These are phyloP conservation scores for Leptinotarsa texana DNA, from an alignment of 1,140 invertebrate genomes.

Conservation along the genomic window DNA sequence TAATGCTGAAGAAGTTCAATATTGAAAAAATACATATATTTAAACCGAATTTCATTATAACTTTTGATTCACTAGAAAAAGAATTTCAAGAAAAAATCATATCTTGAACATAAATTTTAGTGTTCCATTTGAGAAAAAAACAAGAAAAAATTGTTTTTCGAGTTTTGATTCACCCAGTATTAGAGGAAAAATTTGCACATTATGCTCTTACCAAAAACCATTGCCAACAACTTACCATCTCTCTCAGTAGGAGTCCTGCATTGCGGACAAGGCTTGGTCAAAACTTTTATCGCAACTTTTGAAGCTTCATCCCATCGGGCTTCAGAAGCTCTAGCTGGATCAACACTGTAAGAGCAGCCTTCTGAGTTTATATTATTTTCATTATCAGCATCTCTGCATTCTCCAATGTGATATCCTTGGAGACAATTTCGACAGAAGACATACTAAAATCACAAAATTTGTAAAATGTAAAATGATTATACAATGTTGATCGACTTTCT, in stretches of 20 bases:
- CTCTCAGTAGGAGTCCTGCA: slow-evolving; percentile 85
- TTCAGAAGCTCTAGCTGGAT: slow-evolving; percentile 61
- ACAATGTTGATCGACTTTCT: too few relatives aligned
- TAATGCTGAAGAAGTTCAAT: too few relatives aligned
- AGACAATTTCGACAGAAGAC: slow-evolving; percentile 82
- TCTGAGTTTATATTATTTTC: slow-evolving; percentile 48
- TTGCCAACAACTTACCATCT: slow-evolving; percentile 62
- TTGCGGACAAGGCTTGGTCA: slow-evolving; percentile 86
- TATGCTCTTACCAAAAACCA: too few relatives aligned
- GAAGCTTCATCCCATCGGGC: slow-evolving; percentile 75
- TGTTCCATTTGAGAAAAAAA: too few relatives aligned
- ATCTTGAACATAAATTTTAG: too few relatives aligned
- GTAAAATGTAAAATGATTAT: not conserved
- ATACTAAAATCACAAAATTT: slow-evolving; percentile 61
- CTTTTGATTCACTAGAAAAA: too few relatives aligned
- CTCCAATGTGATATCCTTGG: slow-evolving; percentile 79
- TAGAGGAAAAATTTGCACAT: too few relatives aligned
- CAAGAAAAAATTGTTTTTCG: too few relatives aligned
- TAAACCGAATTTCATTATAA: too few relatives aligned
- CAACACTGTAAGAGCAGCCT: slow-evolving; percentile 63
- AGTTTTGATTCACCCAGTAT: too few relatives aligned
- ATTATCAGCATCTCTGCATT: slow-evolving; percentile 62
- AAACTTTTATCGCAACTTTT: slow-evolving; percentile 73
- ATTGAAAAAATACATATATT: too few relatives aligned
- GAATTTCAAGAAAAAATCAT: too few relatives aligned